Evolutionary conservation across 1,140 invertebrate species (phyloP).

Genomic region (Hycleus phaleratus): DNA sequence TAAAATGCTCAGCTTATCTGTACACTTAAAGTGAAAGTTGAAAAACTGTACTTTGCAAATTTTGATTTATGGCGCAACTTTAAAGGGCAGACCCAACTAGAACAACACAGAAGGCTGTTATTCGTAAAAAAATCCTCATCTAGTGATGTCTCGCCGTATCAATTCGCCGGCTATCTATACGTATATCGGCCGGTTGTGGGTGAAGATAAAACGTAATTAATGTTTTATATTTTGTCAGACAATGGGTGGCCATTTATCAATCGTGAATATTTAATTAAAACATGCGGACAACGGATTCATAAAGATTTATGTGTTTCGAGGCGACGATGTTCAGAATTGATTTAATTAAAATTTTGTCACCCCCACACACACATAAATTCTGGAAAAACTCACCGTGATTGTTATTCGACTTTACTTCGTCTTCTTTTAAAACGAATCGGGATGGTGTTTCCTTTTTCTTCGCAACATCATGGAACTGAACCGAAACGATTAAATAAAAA

Average conservation of each 20-base stretch:
- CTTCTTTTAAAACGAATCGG: background rate
- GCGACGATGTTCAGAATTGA: slow-evolving; percentile 36
- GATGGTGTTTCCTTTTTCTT: slow-evolving; percentile 3
- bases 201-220: slow-evolving; percentile 31
- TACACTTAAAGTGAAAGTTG: slow-evolving; percentile 29
- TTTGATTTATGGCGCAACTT: slow-evolving; percentile 29
- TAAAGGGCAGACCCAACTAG: background rate
- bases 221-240: slow-evolving; percentile 38
- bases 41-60: slow-evolving; percentile 32
- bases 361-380: background rate
- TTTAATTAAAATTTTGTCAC: slow-evolving; percentile 41
- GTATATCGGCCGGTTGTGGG: slow-evolving; percentile 18
- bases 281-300: slow-evolving; percentile 39
- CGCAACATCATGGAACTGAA: slow-evolving; percentile 2
- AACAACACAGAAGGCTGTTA: no score
- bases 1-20: slow-evolving; percentile 25
- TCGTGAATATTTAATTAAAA: slow-evolving; percentile 42
- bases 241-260: slow-evolving; percentile 38
- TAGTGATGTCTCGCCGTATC: no score
- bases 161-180: slow-evolving; percentile 1
- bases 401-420: background rate
- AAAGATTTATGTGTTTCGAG: slow-evolving; percentile 39
- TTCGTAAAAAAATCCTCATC: no score
- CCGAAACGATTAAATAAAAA: slow-evolving; percentile 7
- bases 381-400: slow-evolving; percentile 17